A percentile compares a stretch with the other conserved stretches of the same genome.
These are phyloP conservation scores for Zaprionus camerounensis DNA, from an alignment of 1,140 invertebrate species.

Conservation along the genomic window DNA sequence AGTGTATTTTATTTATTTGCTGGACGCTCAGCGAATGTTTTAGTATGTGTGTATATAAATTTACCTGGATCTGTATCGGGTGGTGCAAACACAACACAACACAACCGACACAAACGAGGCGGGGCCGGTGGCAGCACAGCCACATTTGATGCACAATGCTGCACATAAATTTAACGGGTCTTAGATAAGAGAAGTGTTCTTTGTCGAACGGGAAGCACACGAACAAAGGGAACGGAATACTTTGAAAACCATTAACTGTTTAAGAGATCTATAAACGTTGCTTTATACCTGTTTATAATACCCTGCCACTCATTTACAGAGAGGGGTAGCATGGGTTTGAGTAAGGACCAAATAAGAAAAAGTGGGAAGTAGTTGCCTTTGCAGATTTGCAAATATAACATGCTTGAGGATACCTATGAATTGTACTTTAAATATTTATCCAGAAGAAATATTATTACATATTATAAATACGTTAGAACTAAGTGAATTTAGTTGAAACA, in stretches of 20 bases:
- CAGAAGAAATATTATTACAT: too few relatives aligned
- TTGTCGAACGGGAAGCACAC: conserved; percentile 47
- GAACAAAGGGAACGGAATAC: conserved; percentile 21
- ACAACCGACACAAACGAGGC: too few relatives aligned
- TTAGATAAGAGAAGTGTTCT: conserved; percentile 67
- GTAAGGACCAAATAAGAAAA: not conserved
- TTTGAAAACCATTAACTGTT: conserved; percentile 46
- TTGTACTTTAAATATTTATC: too few relatives aligned
- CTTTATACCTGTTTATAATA: conserved; percentile 30
- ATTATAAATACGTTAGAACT: too few relatives aligned
- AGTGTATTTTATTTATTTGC: conserved; percentile 74
- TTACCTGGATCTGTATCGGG: conserved; percentile 58
- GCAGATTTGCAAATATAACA: too few relatives aligned
- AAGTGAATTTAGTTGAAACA: too few relatives aligned
- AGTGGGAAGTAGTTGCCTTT: too few relatives aligned
- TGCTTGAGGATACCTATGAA: too few relatives aligned
- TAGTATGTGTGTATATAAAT: conserved; percentile 44
- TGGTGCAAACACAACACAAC: conserved; percentile 36
- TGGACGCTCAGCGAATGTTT: conserved; percentile 61
- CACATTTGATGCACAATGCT: conserved; percentile 44
- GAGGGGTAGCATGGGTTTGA: not conserved
- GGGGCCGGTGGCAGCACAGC: not conserved
- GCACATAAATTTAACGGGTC: conserved; percentile 75
- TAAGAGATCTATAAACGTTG: conserved; percentile 51
- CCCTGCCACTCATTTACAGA: not conserved